phyloP scores from a whole-genome alignment of 2,888 invertebrate genomes.

The Formica aserva region DNA sequence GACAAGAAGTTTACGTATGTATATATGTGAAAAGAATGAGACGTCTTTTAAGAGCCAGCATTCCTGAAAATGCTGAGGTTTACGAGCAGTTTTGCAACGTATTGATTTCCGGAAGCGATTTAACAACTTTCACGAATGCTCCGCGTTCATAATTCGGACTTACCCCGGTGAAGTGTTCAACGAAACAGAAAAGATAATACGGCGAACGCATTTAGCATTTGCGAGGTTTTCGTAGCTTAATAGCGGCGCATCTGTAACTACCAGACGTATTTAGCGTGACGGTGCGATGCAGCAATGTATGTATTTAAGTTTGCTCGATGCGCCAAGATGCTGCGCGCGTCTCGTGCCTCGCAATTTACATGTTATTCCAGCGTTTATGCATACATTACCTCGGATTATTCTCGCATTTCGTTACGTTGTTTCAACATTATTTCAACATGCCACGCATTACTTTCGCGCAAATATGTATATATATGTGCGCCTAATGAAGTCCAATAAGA shows the following conservation, averaged over 20 bases:
- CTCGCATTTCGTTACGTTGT: slow-evolving; percentile 45
- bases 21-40: background rate
- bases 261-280: slow-evolving; percentile 24
- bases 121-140: slow-evolving; percentile 15
- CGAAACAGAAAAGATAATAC: slow-evolving; percentile 34
- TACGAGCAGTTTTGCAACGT: background rate
- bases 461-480: background rate
- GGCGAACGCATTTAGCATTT: slow-evolving; percentile 39
- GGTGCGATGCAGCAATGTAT: slow-evolving; percentile 27
- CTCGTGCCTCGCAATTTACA: slow-evolving; percentile 44
- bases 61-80: background rate
- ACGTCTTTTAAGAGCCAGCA: background rate
- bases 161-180: slow-evolving; percentile 23
- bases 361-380: slow-evolving; percentile 47
- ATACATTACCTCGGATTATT: slow-evolving; percentile 46
- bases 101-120: slow-evolving; percentile 24
- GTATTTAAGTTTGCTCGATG: slow-evolving; percentile 43
- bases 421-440: slow-evolving; percentile 28
- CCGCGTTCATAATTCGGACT: slow-evolving; percentile 37
- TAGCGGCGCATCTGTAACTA: slow-evolving; percentile 17
- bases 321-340: slow-evolving; percentile 42
- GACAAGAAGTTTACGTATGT: background rate
- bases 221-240: slow-evolving; percentile 42
- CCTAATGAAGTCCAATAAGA: background rate
- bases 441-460: slow-evolving; percentile 28